Base-by-base conservation (phyloP, 2,797 vertebrate species). In the Hyperoplus lanceolatus region DNA sequence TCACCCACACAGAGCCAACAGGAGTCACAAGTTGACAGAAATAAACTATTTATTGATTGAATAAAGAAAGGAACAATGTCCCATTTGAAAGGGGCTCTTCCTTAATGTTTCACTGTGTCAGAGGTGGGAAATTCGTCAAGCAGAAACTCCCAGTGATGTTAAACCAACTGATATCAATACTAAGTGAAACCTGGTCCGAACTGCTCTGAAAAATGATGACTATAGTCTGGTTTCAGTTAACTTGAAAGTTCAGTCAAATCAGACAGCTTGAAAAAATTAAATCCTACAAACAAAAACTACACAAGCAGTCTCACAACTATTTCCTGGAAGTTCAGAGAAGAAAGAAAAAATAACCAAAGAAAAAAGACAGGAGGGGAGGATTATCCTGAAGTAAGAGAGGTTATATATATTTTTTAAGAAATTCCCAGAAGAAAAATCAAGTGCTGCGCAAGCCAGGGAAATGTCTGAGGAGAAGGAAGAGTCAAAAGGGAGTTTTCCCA, bases 131-230 rank as follows among this genome's bases (percentile, higher is more conserved):
- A 77, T 53, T 67, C 1, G 53, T 45, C 9, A 29, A 49, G 18
- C 49, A 69, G 39, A 79, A 57, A 77, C 48, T 38, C 38, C 18
- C 5, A n/a, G 21, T 64, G 12, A 77, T 59, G 18, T n/a, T 48
- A 11, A n/a, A 73, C 39, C 21, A 9, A 36, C 45, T 42, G 1
- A 75, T 45, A 58, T 16, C 12, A 56, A 9, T 3, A 16, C 8
- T 2, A 21, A 9, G 9, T 36, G 13, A 68, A 36, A 46, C 14
- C 5, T 45, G 43, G 29, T 0, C 29, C 43, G 8, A 56, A 11
- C 38, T 1, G 8, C 4, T n/a, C 1, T 0, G 0, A 36, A 56
- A 51, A 43, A 10, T 12, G 0, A 68, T 61, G 11, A 75, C 50
- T 14, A 46, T n/a, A 6, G 4, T 1, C 15, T 15, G 59, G 46